phyloP scores from a whole-genome alignment of 2,797 vertebrate genomes.

The Gymnocypris eckloni region DNA sequence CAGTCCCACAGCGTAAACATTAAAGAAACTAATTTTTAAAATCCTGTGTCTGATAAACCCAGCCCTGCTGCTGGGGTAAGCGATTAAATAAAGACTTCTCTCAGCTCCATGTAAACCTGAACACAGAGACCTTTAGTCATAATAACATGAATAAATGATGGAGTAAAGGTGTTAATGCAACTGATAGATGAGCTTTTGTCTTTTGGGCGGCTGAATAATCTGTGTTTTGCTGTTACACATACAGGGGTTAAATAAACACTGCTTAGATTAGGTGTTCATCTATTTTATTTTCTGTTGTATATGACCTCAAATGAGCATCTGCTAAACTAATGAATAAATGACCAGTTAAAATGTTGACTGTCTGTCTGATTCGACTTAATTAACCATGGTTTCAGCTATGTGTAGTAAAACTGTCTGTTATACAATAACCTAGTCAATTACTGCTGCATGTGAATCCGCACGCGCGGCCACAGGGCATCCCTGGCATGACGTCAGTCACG shows the following conservation, averaged over 20 bases:
- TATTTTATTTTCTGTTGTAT: background rate
- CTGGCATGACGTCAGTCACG: slow-evolving; percentile 24
- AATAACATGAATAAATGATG: background rate
- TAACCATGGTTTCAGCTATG: too few relatives aligned
- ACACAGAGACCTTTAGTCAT: too few relatives aligned
- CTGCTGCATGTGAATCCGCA: background rate
- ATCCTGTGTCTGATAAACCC: too few relatives aligned
- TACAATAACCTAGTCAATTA: background rate
- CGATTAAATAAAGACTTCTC: too few relatives aligned
- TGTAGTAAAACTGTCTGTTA: too few relatives aligned
- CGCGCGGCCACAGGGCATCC: background rate
- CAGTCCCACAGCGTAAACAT: slow-evolving; percentile 74
- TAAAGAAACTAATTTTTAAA: too few relatives aligned
- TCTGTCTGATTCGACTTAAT: background rate
- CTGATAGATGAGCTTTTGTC: slow-evolving; percentile 30
- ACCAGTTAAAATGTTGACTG: background rate
- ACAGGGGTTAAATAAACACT: background rate
- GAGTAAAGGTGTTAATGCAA: background rate
- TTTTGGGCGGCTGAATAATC: background rate
- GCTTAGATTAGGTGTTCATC: background rate
- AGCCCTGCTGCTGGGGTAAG: too few relatives aligned
- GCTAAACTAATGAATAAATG: slow-evolving; percentile 24
- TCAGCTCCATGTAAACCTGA: slow-evolving; percentile 42
- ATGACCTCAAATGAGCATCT: background rate
- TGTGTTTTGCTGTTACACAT: slow-evolving; percentile 19